phyloP scores from a whole-genome alignment of 2,888 invertebrate species.

The Chloroclystis v-ata region DNA sequence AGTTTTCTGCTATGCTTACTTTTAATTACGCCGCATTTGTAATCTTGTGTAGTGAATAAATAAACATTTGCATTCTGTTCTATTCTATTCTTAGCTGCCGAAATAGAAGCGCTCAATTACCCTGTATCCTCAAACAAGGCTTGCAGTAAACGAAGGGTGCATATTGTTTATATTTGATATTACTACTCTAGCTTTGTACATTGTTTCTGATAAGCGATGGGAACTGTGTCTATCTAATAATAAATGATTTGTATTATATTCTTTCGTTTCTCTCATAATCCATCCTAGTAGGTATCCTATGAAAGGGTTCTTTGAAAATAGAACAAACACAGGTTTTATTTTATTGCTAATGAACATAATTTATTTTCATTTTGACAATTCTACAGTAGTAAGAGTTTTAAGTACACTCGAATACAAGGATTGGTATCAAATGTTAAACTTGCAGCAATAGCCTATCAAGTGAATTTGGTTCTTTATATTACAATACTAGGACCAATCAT shows the following conservation, averaged over 20 bases:
- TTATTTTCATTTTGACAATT: constrained; percentile 75
- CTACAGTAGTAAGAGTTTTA: constrained; percentile 71
- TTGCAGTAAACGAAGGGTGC: constrained; percentile 78
- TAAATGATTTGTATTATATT: constrained; percentile 84
- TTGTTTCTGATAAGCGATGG: constrained; percentile 84
- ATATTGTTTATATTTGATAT: constrained; percentile 79
- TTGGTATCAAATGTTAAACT: constrained; percentile 77
- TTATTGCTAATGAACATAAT: constrained; percentile 73
- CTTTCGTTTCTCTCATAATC: constrained; percentile 39
- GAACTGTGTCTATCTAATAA: constrained; percentile 84
- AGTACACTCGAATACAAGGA: constrained; percentile 77
- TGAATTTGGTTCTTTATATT: constrained; percentile 70
- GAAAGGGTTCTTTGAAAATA: constrained; percentile 9
- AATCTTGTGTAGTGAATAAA: constrained; percentile 69
- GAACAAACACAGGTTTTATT: constrained; percentile 38
- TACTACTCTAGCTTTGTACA: constrained; percentile 84
- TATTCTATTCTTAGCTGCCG: constrained; percentile 69
- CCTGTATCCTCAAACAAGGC: constrained; percentile 75
- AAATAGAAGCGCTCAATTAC: constrained; percentile 77
- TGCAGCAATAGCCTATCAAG: constrained; percentile 67
- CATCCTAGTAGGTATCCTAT: neutral
- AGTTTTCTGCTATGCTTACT: constrained; percentile 68
- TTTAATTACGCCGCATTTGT: constrained; percentile 70
- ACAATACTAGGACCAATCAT: constrained; percentile 55
- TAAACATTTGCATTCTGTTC: constrained; percentile 75